Evolutionary conservation across 2,113 vertebrate species (phyloP).

Genomic region (Condylura cristata): DNA sequence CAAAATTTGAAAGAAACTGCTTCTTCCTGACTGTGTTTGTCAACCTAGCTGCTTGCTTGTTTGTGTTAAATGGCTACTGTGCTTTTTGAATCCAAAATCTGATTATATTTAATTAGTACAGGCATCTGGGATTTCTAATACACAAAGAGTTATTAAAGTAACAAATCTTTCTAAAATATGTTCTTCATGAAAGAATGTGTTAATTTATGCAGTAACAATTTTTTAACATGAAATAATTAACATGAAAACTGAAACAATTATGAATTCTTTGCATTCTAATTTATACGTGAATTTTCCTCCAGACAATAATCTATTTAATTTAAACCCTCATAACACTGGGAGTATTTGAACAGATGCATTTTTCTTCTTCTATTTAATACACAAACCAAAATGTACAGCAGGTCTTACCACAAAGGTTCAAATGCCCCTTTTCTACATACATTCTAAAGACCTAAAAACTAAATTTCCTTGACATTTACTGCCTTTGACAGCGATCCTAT

Average conservation of each 20-base stretch:
- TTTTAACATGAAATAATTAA: constrained; percentile 83
- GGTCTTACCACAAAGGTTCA: neutral
- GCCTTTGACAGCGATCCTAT: neutral
- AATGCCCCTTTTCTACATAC: neutral
- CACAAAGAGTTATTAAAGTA: constrained; percentile 83
- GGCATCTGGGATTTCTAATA: constrained; percentile 82
- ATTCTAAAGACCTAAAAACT: constrained; percentile 37
- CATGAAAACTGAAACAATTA: constrained; percentile 80
- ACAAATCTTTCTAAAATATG: constrained; percentile 84
- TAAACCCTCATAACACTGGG: constrained; percentile 65
- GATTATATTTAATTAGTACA: constrained; percentile 81
- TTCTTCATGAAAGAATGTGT: constrained; percentile 80
- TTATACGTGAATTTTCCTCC: constrained; percentile 76
- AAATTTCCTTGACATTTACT: neutral
- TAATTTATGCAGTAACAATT: constrained; percentile 81
- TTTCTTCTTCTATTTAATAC: constrained; percentile 70
- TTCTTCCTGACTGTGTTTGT: constrained; percentile 62
- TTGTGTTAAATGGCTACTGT: constrained; percentile 76
- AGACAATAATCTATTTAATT: constrained; percentile 76
- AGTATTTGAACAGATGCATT: constrained; percentile 61
- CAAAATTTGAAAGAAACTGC: constrained; percentile 37
- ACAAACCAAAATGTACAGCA: constrained; percentile 39
- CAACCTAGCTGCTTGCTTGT: constrained; percentile 72
- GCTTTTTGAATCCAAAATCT: constrained; percentile 78
- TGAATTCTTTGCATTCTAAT: constrained; percentile 77